Conservation (phyloP, 2,888 invertebrate species). For the Panopea generosa region DNA sequence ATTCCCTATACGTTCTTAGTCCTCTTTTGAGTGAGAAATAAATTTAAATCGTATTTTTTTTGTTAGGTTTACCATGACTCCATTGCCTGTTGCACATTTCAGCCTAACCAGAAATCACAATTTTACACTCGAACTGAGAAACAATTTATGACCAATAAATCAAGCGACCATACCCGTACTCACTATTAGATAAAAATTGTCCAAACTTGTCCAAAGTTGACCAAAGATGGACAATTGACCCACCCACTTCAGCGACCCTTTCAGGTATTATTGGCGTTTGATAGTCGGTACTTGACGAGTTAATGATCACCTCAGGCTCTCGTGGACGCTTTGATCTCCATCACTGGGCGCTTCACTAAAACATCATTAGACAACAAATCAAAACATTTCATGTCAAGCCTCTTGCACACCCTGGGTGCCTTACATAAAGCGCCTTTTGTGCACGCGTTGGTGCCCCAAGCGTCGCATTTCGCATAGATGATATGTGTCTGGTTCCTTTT, state of each 20-base stretch:
- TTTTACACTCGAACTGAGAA: no score
- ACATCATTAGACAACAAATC: slow-evolving; percentile 52
- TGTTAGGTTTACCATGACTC: no score
- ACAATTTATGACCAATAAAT: no score
- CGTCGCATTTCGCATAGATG: no score
- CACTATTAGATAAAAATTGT: no score
- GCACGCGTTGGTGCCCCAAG: not conserved
- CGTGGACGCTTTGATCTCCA: slow-evolving; percentile 47
- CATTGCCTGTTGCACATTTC: no score
- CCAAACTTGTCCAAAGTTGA: slow-evolving; percentile 10
- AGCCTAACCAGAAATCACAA: no score
- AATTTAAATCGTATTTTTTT: no score
- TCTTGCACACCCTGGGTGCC: not conserved
- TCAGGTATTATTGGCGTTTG: slow-evolving; percentile 42
- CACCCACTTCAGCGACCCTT: slow-evolving; percentile 20
- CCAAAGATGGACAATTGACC: slow-evolving; percentile 43
- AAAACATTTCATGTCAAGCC: slow-evolving; percentile 33
- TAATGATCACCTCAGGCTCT: slow-evolving; percentile 49
- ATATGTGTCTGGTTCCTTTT: no score
- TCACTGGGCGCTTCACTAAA: slow-evolving; percentile 33
- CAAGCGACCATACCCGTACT: no score
- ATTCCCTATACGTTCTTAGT: no score
- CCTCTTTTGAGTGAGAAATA: no score
- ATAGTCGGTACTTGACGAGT: slow-evolving; percentile 38
- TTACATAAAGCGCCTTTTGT: not conserved